A percentile compares a stretch with the other conserved stretches of the same genome.
These are phyloP conservation scores for Heptranchias perlo DNA, from an alignment of 2,113 vertebrate genomes.

Conservation along the genomic window DNA sequence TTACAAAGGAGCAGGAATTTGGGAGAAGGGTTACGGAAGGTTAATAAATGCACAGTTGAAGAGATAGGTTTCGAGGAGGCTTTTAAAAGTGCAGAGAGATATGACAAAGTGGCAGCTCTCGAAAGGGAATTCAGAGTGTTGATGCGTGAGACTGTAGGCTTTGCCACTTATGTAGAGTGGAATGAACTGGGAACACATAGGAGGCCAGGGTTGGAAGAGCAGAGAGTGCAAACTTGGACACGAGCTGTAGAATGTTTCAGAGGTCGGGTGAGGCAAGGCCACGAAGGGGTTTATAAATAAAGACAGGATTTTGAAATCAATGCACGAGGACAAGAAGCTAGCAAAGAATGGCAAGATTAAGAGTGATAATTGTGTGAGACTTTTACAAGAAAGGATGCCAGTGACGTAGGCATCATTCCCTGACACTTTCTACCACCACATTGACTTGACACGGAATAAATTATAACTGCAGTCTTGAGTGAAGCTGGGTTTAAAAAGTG, in stretches of 20 bases:
- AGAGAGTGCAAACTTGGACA: not conserved
- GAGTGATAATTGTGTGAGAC: not conserved
- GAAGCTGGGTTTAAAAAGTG: not conserved
- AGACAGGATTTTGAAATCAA: not conserved
- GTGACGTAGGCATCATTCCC: not conserved
- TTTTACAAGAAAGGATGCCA: not conserved
- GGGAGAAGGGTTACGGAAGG: not conserved
- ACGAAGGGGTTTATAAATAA: not conserved
- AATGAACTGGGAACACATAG: not conserved
- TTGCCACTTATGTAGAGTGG: not conserved
- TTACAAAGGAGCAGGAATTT: no score
- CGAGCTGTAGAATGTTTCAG: not conserved
- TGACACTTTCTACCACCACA: not conserved
- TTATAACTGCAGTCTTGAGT: not conserved
- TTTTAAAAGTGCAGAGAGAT: not conserved
- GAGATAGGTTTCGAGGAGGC: no score
- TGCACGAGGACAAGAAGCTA: not conserved
- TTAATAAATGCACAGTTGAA: not conserved
- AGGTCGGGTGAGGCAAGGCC: not conserved
- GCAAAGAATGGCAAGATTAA: not conserved
- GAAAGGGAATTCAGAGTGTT: not conserved
- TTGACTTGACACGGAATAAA: not conserved
- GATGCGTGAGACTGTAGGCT: not conserved
- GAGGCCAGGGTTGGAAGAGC: not conserved
- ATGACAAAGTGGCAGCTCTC: not conserved